Percentiles rank a stretch among this genome's conserved stretches.
Conservation (phyloP, 2,113 vertebrate species). For the Murina feae region DNA sequence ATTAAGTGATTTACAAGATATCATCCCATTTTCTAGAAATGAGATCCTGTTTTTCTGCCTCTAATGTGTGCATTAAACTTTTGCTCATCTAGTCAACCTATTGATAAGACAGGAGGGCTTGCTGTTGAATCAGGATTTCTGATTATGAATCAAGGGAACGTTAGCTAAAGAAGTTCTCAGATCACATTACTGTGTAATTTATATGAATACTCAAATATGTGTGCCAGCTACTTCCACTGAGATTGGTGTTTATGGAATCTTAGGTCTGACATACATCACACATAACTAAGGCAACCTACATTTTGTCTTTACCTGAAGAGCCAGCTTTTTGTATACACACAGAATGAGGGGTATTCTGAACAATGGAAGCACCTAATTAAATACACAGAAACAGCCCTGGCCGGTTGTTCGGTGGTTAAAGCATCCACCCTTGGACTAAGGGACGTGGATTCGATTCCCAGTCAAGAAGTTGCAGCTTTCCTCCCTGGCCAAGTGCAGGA, state of each 20-base stretch:
- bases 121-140: not conserved
- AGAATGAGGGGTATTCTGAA: not conserved
- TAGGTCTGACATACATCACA: not conserved
- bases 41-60: not conserved
- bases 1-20: not conserved
- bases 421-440: no score
- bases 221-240: not conserved
- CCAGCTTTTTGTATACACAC: not conserved
- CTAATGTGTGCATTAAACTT: not conserved
- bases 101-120: not conserved
- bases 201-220: not conserved
- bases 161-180: not conserved
- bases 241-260: not conserved
- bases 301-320: not conserved
- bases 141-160: not conserved
- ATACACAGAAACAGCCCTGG: not conserved
- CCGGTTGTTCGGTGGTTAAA: no score
- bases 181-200: not conserved
- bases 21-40: slow-evolving; percentile 5
- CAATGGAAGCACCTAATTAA: not conserved
- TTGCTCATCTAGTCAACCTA: not conserved
- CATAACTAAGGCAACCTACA: not conserved
- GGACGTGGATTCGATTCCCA: no score
- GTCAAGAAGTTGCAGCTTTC: no score
- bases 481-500: no score